Evolutionary conservation across 53 echinoderm and acorn worm species (phyloP).

Genomic region (Patiria pectinifera): DNA sequence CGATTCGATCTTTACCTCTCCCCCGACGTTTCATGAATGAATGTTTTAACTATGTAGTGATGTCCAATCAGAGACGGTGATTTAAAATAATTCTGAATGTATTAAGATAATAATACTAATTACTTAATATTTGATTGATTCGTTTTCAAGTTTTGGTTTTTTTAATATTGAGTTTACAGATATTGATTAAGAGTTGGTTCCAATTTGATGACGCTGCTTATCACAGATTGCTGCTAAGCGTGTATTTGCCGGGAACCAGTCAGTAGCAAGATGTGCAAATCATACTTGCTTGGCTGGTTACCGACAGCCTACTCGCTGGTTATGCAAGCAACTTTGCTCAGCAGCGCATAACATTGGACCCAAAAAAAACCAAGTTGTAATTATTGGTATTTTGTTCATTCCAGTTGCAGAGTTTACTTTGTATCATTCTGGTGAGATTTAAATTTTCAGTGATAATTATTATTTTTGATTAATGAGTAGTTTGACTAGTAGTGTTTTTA

Average conservation of each 20-base stretch:
- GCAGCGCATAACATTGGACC: constrained; percentile 4
- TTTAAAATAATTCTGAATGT: constrained; percentile 9
- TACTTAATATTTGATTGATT: not conserved
- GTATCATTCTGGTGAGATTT: not conserved
- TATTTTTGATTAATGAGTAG: not conserved
- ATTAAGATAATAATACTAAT: constrained; percentile 7
- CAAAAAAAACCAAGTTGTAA: not conserved
- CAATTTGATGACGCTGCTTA: not conserved
- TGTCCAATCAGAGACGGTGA: not conserved
- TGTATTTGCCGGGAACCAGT: not conserved
- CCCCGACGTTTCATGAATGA: not conserved
- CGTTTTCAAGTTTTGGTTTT: no score
- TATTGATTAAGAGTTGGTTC: not conserved
- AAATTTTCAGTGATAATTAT: not conserved
- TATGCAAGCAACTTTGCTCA: not conserved
- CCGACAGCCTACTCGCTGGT: not conserved
- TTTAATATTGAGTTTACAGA: no score
- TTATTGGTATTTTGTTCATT: constrained; percentile 5
- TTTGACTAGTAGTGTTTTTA: not conserved
- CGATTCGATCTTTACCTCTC: not conserved
- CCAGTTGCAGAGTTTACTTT: not conserved
- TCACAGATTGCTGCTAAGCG: not conserved
- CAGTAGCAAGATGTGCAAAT: not conserved
- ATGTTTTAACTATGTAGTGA: constrained; percentile 9
- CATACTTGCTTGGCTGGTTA: not conserved